Evolutionary conservation across 2,113 vertebrate genomes (phyloP), one percentile per base, ranked within the genome.

Genomic region (Eidolon helvum): DNA sequence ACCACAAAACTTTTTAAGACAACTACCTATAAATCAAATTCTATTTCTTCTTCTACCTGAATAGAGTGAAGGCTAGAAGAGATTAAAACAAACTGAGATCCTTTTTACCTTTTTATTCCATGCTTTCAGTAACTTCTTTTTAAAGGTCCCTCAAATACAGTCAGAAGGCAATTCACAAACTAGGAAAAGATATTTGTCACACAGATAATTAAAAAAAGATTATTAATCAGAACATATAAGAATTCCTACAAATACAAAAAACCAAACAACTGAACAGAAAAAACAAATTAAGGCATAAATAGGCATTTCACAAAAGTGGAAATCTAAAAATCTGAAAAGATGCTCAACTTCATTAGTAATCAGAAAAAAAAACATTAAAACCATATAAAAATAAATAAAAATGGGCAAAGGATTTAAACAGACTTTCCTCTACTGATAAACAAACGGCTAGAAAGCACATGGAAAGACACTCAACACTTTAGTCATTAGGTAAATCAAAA

Each of bases 231-330:
- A 78, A 79, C 40, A 66, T 9, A 12, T 26, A 74, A 82, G 19
- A 87, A 79, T 85, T 90, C 55, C 24, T 65, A 65, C 71, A 86
- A 78, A 57, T 38, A 89, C 57, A 61, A 59, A 61, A 90, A 90
- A 33, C 3, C 33, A 94, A 71, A 95, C 35, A 78, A 55, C 66
- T 71, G 16, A 59, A 82, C 15, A 53, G 4, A 45, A 68, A 72
- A 35, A 16, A 35, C n/a, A 40, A 65, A 50, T 50, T 15, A 6
- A 38, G 59, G 28, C 5, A 90, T 26, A 43, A 38, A 55, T 26
- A 78, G 21, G 11, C 40, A 92, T 66, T 96, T 92, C 57, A 86
- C 38, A 92, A 85, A 90, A 86, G n/a, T 9, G 19, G 80, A 66
- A 87, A 93, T 86, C 38, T 12, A 91, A 66, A 72, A 10, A 28